phyloP scores from a whole-genome alignment of 2,888 invertebrate genomes.

The Deroplatys truncata region DNA sequence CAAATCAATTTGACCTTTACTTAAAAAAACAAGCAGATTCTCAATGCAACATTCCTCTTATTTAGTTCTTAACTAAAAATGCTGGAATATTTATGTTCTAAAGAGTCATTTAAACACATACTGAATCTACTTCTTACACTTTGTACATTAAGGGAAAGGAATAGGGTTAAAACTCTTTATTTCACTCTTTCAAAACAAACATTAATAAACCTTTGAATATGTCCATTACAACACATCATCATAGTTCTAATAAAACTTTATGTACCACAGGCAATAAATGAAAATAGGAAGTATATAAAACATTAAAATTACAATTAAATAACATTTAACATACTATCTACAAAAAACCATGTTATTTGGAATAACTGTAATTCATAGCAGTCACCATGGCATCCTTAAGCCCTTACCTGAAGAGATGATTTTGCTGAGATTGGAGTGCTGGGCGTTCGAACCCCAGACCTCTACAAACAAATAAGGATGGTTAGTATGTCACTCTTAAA shows the following conservation, averaged over 20 bases:
- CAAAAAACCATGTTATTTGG: background rate
- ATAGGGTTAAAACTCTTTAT: background rate
- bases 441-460: constrained; percentile 53
- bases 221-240: background rate
- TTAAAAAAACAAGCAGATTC: too few relatives aligned
- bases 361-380: background rate
- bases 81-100: too few relatives aligned
- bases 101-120: too few relatives aligned
- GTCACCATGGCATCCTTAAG: background rate
- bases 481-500: background rate
- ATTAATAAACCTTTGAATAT: background rate
- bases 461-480: constrained; percentile 14
- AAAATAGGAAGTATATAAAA: background rate
- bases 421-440: constrained; percentile 58
- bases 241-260: background rate
- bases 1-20: too few relatives aligned
- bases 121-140: background rate
- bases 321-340: background rate
- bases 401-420: constrained; percentile 62
- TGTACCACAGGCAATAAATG: background rate
- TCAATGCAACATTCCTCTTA: too few relatives aligned
- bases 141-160: background rate
- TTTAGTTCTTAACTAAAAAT: too few relatives aligned
- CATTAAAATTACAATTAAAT: background rate
- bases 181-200: background rate